phyloP scores from a whole-genome alignment of 2,797 vertebrate genomes.

The Scomberomorus guttatus region DNA sequence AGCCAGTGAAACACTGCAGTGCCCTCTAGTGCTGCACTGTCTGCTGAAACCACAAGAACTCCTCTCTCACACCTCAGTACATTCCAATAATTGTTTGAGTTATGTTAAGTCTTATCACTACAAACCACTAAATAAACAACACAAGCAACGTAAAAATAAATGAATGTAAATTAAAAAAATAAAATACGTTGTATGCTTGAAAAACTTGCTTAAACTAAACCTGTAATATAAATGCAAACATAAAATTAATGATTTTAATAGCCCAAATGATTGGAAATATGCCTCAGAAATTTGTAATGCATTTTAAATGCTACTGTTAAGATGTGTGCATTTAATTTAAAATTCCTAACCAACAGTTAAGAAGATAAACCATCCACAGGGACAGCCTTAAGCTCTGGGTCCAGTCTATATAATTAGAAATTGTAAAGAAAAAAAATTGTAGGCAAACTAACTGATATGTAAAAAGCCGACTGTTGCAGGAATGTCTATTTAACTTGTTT shows the following conservation, averaged over 20 bases:
- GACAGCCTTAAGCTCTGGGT: slow-evolving; percentile 46
- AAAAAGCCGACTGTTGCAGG: slow-evolving; percentile 79
- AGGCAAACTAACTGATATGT: slow-evolving; percentile 71
- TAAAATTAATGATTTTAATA: neutral
- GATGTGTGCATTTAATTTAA: slow-evolving; percentile 59
- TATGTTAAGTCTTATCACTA: neutral
- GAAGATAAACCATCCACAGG: slow-evolving; percentile 59
- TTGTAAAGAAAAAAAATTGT: slow-evolving; percentile 19
- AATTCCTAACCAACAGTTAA: slow-evolving; percentile 33
- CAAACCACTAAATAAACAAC: neutral
- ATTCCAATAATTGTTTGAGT: neutral
- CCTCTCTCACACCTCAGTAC: slow-evolving; percentile 29
- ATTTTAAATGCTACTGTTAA: slow-evolving; percentile 45
- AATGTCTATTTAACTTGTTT: slow-evolving; percentile 85
- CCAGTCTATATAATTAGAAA: slow-evolving; percentile 71
- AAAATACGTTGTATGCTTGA: neutral
- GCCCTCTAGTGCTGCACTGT: slow-evolving; percentile 91
- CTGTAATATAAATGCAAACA: neutral
- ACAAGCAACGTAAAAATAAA: neutral
- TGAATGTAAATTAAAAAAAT: neutral
- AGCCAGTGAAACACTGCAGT: slow-evolving; percentile 89
- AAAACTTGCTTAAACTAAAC: neutral
- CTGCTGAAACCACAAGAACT: slow-evolving; percentile 33
- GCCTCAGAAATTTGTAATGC: neutral
- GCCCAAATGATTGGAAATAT: slow-evolving; percentile 31